phyloP scores from a whole-genome alignment of 2,113 vertebrate species.

The Cathartes aura region DNA sequence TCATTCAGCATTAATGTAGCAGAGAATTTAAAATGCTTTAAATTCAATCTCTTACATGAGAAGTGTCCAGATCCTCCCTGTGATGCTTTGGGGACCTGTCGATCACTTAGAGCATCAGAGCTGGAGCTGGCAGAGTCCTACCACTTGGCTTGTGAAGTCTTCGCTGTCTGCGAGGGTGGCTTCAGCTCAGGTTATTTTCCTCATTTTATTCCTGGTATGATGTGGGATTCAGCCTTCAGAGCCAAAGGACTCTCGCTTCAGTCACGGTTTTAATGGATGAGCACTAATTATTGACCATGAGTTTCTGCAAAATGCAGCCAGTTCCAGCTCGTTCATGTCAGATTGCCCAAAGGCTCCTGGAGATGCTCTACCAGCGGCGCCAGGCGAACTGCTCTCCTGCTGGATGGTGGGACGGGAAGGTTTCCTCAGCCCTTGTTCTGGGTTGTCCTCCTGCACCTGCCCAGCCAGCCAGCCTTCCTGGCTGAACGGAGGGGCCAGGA shows the following conservation, averaged over 20 bases:
- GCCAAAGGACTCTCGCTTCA: not conserved
- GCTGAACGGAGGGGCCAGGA: not conserved
- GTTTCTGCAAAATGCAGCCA: not conserved
- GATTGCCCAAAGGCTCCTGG: not conserved
- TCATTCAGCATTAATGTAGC: not conserved
- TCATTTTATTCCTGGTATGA: not conserved
- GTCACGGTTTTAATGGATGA: not conserved
- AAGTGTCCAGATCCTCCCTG: not conserved
- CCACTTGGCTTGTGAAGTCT: not conserved
- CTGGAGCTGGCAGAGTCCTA: not conserved
- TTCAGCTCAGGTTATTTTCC: not conserved
- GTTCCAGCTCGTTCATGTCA: not conserved
- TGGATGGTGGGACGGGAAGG: not conserved
- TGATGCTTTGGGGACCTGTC: not conserved
- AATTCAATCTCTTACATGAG: not conserved
- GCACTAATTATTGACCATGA: not conserved
- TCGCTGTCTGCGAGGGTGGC: not conserved
- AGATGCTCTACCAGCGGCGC: not conserved
- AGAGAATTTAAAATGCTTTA: not conserved
- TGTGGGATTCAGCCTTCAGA: not conserved
- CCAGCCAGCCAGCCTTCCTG: not conserved
- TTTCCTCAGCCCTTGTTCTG: not conserved
- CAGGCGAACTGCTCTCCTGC: accelerated
- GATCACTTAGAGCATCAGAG: not conserved
- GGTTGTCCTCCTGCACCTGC: not conserved